A percentile compares a stretch with the other conserved stretches of the same genome.
phyloP scores from a whole-genome alignment of 2,888 invertebrate genomes.

The Piscicola geometra region DNA sequence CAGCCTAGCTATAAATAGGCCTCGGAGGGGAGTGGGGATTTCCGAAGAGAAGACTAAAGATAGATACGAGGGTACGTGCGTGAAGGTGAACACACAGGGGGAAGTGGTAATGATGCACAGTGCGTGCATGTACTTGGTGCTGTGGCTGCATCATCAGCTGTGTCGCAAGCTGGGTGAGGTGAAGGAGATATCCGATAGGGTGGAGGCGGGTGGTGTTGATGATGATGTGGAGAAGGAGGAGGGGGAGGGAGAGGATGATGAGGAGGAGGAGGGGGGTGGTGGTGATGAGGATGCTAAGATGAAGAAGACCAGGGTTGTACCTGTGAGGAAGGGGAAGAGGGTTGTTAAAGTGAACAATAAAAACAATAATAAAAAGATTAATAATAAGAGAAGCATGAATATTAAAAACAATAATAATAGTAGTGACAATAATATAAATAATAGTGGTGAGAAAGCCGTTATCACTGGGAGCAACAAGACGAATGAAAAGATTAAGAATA shows the following conservation, averaged over 20 bases:
- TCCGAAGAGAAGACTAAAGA: not conserved
- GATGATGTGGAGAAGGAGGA: not conserved
- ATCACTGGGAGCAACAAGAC: too few species aligned
- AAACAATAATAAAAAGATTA: too few species aligned
- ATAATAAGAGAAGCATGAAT: too few species aligned
- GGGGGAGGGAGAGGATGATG: not conserved
- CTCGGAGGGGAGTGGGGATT: not conserved
- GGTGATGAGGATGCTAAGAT: not conserved
- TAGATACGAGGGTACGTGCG: not conserved
- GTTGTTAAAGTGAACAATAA: too few species aligned
- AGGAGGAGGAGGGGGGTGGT: not conserved
- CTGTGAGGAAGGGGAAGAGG: too few species aligned
- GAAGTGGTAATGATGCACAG: not conserved
- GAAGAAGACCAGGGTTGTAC: too few species aligned
- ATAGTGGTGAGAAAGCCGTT: too few species aligned
- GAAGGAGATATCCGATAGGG: not conserved
- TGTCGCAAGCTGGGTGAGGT: not conserved
- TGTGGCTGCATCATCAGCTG: not conserved
- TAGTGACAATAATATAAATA: too few species aligned
- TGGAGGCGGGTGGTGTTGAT: not conserved
- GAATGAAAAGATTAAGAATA: too few species aligned
- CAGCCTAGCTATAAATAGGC: conserved; percentile 4
- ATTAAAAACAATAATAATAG: too few species aligned
- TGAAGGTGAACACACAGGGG: not conserved
- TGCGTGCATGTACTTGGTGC: not conserved